Conservation (phyloP, 2,888 invertebrate species). For the Rapana venosa region DNA sequence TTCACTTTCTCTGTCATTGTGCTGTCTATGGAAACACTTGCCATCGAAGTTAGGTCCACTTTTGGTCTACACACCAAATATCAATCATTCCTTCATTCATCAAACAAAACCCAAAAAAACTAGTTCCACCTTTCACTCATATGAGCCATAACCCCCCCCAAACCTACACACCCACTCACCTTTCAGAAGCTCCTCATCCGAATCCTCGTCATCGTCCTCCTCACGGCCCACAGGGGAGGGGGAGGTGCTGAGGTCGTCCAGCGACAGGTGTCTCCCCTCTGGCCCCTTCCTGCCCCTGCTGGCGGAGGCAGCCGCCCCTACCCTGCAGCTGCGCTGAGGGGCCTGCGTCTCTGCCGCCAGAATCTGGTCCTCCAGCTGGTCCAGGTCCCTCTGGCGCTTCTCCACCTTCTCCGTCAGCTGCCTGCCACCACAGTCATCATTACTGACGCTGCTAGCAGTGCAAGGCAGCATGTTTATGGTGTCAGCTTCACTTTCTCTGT, state of each 20-base stretch:
- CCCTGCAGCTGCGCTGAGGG: neutral
- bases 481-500: too few relatives aligned
- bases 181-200: conserved; percentile 31
- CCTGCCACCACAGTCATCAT: conserved; percentile 19
- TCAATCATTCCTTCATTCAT: neutral
- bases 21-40: too few relatives aligned
- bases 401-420: conserved; percentile 50
- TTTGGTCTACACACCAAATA: too few relatives aligned
- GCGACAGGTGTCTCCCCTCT: conserved; percentile 28
- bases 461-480: too few relatives aligned
- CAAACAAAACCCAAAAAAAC: neutral
- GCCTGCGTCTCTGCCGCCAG: conserved; percentile 29
- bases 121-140: neutral
- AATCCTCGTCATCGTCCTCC: conserved; percentile 31
- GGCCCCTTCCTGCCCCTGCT: neutral
- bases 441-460: too few relatives aligned
- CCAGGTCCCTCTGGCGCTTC: conserved; percentile 47
- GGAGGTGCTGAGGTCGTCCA: conserved; percentile 48
- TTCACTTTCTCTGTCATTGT: too few relatives aligned
- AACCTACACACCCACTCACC: neutral
- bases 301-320: neutral
- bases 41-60: too few relatives aligned
- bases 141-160: neutral
- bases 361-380: conserved; percentile 49
- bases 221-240: neutral